phyloP scores from a whole-genome alignment of 2,888 invertebrate species.

The Petrolisthes cinctipes region DNA sequence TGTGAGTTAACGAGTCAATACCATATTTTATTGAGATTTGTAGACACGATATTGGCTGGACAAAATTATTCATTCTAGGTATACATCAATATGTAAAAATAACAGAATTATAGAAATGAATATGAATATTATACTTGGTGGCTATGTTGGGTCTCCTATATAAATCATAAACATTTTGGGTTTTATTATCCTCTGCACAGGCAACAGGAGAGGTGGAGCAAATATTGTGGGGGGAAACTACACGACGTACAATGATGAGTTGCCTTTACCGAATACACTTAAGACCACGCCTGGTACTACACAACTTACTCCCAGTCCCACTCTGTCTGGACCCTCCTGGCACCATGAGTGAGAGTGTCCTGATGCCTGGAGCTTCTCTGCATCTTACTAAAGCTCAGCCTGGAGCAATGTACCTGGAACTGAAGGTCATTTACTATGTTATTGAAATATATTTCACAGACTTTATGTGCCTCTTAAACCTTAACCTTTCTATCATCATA shows the following conservation, averaged over 20 bases:
- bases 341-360: constrained; percentile 67
- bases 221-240: constrained; percentile 82
- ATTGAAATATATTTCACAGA: no score
- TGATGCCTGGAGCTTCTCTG: constrained; percentile 67
- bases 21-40: no score
- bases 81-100: not conserved
- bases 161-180: not conserved
- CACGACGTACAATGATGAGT: constrained; percentile 83
- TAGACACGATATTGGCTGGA: not conserved
- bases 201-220: constrained; percentile 80
- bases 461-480: no score
- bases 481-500: no score
- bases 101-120: not conserved
- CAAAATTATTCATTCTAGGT: not conserved
- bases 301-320: constrained; percentile 90
- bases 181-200: constrained; percentile 25
- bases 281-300: constrained; percentile 87
- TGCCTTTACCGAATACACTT: constrained; percentile 88
- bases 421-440: constrained; percentile 36
- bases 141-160: not conserved
- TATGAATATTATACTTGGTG: not conserved
- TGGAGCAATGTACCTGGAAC: constrained; percentile 65
- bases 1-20: constrained; percentile 71
- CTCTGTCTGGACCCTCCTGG: constrained; percentile 70
- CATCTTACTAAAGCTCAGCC: constrained; percentile 67